Base-by-base conservation (phyloP, 2,888 invertebrate genomes). In the Papilio gigon region DNA sequence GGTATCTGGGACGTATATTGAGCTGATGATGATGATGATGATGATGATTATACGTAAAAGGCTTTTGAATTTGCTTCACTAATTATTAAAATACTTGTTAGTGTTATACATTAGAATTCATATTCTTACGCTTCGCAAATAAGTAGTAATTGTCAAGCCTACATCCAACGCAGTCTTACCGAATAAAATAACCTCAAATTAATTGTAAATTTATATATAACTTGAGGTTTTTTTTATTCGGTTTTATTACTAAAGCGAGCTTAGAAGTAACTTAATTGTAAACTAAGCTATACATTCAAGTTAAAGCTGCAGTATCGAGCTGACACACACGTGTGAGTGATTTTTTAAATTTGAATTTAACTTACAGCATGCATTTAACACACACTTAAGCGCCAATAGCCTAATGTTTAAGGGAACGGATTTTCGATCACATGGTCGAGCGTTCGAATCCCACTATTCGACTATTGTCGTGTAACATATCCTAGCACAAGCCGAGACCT, bases 111-210 rank as follows among this genome's bases (percentile, higher is more conserved):
- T 22, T 27, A 37, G 4, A 27, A 8, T 35, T 25, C 14, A 40
- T 20, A 30, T 58, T 40, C 44, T 66, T 63, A 70, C 63, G 44
- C 62, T 47, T 60, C 27, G 40, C 47, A 66, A 64, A 61, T 63
- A 47, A 50, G 71, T 73, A 44, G 58, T 60, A 33, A 65, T 40
- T 50, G 61, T 40, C 66, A 67, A 71, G 8, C 71, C 71, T 83
- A 85, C 80, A 76, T 80, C 74, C 76, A 81, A 86, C 81, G 78
- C 88, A 88, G 89, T 88, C 86, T 85, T 80, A 71, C 72, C 70
- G 47, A 74, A 78, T 77, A 77, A 72, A 78, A 80, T 76, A 77
- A 79, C 71, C 78, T 79, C 72, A 73, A 27, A 30, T 12, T 5
- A 22, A 50, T 9, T 9, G n/a, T n/a, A 53, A 30, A 56, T 33